These are phyloP conservation scores for Dugesia japonica DNA, from an alignment of 2,888 invertebrate species.

Conservation along the genomic window DNA sequence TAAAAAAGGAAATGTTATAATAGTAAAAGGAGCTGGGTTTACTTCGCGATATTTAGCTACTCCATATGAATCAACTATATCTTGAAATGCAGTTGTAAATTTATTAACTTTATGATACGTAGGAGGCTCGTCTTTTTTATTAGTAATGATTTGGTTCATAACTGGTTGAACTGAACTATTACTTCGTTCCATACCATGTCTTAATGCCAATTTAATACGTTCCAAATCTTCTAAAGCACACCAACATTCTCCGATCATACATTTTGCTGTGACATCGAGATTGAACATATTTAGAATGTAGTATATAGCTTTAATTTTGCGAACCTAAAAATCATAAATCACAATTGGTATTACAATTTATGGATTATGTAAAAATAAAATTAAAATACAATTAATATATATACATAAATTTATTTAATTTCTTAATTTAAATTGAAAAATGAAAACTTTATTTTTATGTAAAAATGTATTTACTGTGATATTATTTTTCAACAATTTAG, in stretches of 20 bases:
- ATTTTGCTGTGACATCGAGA: constrained; percentile 97
- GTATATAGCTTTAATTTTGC: constrained; percentile 97
- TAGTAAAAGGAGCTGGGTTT: constrained; percentile 90
- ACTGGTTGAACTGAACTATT: constrained; percentile 73
- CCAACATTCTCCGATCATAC: constrained; percentile 97
- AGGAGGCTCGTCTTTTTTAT: constrained; percentile 72
- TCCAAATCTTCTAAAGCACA: constrained; percentile 77
- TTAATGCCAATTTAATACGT: constrained; percentile 78
- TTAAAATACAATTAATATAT: no score
- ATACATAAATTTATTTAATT: no score
- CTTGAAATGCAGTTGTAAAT: constrained; percentile 80
- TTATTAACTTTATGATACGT: constrained; percentile 93
- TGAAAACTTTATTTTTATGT: no score
- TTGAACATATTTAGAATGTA: constrained; percentile 94
- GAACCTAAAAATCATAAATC: constrained; percentile 45
- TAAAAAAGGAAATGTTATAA: constrained; percentile 89
- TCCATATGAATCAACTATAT: constrained; percentile 83
- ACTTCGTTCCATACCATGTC: constrained; percentile 69
- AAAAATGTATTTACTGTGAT: no score
- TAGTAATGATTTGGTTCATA: constrained; percentile 68
- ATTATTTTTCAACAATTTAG: no score
- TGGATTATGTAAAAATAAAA: no score
- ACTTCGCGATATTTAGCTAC: constrained; percentile 86
- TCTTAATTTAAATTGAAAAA: no score
- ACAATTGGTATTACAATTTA: no score